Evolutionary conservation across 1,140 invertebrate genomes (phyloP), one percentile per base, ranked within the genome.

Genomic region (Sitobion miscanthi): DNA sequence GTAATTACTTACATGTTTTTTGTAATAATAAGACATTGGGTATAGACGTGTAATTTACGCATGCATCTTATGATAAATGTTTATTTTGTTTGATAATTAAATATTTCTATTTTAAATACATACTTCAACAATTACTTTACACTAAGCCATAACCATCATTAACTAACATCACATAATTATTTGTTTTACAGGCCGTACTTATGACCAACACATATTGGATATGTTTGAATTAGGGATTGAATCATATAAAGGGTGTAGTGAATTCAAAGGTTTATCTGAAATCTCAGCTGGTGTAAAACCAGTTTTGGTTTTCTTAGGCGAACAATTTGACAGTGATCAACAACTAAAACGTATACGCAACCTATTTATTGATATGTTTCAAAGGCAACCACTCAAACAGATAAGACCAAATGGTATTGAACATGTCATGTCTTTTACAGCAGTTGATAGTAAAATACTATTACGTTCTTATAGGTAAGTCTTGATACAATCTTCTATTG

Each of bases 221-320:
- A 99, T 99, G 98, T 96, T 99, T 94, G 99, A 99, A 96, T 96
- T 99, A 94, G 98, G 98, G 42, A 96, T 99, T 35, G 97, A 98
- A 94, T 96, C 97, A 86, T 99, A 97, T 95, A 97, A 97, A 95
- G 95, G 96, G 21, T 96, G 99, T 94, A 95, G 96, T 86, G 97
- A 98, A 57, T 98, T 99, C 94, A 97, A 97, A 95, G 96, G 96
- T 91, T 94, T 94, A 82, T 96, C 97, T 47, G 99, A 99, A 95
- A 97, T 98, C 47, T 94, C 97, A 3, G 95, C 96, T 49, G 98
- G 98, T 23, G 96, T 97, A 0, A 99, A 99, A 95, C 99, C 99
- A 8, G 98, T 98, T 95, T 95, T 99, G 23, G 95, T 99, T 38
- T 99, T 99, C 94, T 97, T 98, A 95, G 99, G 99, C n/a, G 97